Base-by-base conservation (phyloP, 1,140 invertebrate species). In the Aleiodes sp. region DNA sequence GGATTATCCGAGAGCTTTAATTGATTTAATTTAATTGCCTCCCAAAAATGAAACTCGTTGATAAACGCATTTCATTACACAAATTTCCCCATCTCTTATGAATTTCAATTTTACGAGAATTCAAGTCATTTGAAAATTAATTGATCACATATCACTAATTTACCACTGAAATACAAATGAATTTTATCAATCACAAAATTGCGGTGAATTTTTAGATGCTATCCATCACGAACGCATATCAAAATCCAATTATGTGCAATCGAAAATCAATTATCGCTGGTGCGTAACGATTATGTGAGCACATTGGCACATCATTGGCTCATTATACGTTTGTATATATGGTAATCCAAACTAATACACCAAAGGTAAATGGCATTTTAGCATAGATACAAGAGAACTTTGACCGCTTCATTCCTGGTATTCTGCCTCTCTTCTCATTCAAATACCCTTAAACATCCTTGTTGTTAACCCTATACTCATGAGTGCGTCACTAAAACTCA, bases 181-280 rank as follows among this genome's bases (percentile, higher is more conserved):
- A n/a, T n/a, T n/a, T n/a, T n/a, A n/a, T n/a, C n/a, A n/a, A n/a
- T n/a, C n/a, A n/a, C n/a, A n/a, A n/a, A n/a, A n/a, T n/a, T n/a
- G n/a, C n/a, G n/a, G n/a, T n/a, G n/a, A n/a, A n/a, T n/a, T n/a
- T n/a, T n/a, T n/a, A n/a, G n/a, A n/a, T n/a, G n/a, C n/a, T n/a
- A n/a, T n/a, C n/a, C n/a, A n/a, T n/a, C n/a, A 26, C 35, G 61
- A 63, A 63, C 41, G 10, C 31, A 26, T 24, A 63, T n/a, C n/a
- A 39, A 35, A 41, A 39, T 33, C 61, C 33, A 41, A 10, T 19
- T 24, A 39, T 37, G 61, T 35, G 26, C 61, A 63, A 66, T 35
- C 12, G 46, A 16, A 24, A 1, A 52, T 52, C 16, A 52, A 24
- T 52, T 24, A 52, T 24, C 4, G 6, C 12, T 2, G 21, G 26